Evolutionary conservation across 2,888 invertebrate species (phyloP).

Genomic region (Lasioglossum malachurum): DNA sequence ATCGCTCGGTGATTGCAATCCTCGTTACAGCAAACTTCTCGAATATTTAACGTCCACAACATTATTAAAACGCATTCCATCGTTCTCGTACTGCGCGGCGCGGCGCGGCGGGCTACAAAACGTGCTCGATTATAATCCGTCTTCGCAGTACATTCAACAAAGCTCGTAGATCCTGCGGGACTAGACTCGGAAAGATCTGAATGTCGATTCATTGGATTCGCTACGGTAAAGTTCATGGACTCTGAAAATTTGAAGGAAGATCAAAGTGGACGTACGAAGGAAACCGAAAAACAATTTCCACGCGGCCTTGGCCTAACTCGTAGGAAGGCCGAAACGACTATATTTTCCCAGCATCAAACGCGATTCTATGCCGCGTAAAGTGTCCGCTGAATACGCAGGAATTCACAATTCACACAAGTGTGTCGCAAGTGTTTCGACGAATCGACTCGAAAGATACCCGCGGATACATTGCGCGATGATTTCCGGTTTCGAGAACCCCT

Average conservation of each 20-base stretch:
- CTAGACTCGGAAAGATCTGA: background rate
- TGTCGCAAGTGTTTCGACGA: conserved; percentile 77
- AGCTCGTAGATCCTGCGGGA: background rate
- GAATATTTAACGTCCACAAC: background rate
- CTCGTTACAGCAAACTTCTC: background rate
- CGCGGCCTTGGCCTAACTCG: background rate
- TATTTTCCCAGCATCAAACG: background rate
- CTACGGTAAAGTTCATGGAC: no score
- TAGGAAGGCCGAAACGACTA: background rate
- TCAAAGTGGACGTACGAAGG: no score
- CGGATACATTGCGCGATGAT: conserved; percentile 14
- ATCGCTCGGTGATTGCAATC: background rate
- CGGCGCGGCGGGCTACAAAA: background rate
- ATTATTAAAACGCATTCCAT: background rate
- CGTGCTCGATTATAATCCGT: conserved; percentile 31
- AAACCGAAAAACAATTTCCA: background rate
- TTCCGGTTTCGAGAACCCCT: conserved; percentile 38
- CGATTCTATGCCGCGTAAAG: conserved; percentile 9
- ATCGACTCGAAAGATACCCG: conserved; percentile 31
- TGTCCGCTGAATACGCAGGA: conserved; percentile 38
- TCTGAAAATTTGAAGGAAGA: no score
- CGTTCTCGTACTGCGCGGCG: background rate
- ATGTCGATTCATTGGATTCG: no score
- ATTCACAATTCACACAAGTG: conserved; percentile 78
- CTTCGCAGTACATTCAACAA: conserved; percentile 4